Evolutionary conservation across 2,113 vertebrate species (phyloP).

Genomic region (Thermophis baileyi): DNA sequence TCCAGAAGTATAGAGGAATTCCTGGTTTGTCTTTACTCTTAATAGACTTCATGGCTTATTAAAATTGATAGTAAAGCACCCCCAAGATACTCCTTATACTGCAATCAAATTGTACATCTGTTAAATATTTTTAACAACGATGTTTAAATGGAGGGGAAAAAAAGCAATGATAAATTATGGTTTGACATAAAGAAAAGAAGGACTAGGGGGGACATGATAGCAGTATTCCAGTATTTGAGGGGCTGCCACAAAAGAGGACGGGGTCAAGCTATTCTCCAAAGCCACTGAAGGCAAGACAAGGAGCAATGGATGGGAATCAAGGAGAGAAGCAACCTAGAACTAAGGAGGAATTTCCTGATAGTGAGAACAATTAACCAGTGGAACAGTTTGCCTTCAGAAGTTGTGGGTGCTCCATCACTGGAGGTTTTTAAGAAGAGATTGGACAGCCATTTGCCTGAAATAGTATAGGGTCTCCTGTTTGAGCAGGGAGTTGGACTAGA

Average conservation of each 20-base stretch:
- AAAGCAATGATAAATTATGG: background rate
- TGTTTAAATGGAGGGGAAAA: background rate
- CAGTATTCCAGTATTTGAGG: background rate
- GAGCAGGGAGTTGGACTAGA: no score
- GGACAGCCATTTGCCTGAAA: no score
- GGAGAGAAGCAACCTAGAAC: background rate
- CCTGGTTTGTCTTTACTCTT: constrained; percentile 50
- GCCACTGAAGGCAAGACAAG: background rate
- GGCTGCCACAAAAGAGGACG: background rate
- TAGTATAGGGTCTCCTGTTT: no score
- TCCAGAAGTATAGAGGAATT: constrained; percentile 11
- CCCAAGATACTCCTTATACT: constrained; percentile 50
- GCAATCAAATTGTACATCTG: constrained; percentile 37
- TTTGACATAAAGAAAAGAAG: background rate
- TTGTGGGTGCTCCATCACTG: no score
- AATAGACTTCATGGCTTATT: constrained; percentile 60
- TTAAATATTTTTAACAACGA: constrained; percentile 28
- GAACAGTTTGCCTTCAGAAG: no score
- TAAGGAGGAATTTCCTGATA: background rate
- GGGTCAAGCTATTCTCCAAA: background rate
- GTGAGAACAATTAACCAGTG: background rate
- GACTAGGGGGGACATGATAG: background rate
- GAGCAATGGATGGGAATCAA: background rate
- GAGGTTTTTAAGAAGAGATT: no score
- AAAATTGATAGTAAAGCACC: constrained; percentile 58